Conservation (phyloP, 2,797 vertebrate genomes). For the Ficedula albicollis region DNA sequence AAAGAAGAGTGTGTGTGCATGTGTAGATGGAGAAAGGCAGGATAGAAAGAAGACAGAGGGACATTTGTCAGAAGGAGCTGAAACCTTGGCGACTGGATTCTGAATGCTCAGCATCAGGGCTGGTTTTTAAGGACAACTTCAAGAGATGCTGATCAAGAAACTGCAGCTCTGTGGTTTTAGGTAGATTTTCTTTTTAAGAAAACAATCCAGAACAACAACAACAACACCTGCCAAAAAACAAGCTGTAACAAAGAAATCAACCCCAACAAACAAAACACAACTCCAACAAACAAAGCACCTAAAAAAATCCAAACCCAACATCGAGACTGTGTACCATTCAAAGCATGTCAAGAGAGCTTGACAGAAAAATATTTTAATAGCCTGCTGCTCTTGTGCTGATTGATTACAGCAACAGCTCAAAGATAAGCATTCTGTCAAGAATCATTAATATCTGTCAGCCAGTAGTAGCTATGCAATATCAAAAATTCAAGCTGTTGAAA, state of each 20-base stretch:
- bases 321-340: background rate
- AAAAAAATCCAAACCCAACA: background rate
- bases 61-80: background rate
- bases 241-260: background rate
- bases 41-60: background rate
- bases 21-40: background rate
- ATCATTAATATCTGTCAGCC: constrained; percentile 56
- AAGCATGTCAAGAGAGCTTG: constrained; percentile 37
- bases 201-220: background rate
- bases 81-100: background rate
- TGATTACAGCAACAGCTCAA: constrained; percentile 63
- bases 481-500: constrained; percentile 1
- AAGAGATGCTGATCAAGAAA: background rate
- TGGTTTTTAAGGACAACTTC: background rate
- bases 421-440: constrained; percentile 60
- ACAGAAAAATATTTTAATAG: constrained; percentile 62
- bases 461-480: constrained; percentile 4
- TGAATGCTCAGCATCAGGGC: background rate
- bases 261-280: background rate
- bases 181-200: background rate
- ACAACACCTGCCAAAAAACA: background rate
- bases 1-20: background rate
- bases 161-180: background rate
- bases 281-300: background rate
- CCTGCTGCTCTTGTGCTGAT: constrained; percentile 30